Evolutionary conservation across 2,888 invertebrate genomes (phyloP), one percentile per base, ranked within the genome.

Genomic region (Stramonita haemastoma): DNA sequence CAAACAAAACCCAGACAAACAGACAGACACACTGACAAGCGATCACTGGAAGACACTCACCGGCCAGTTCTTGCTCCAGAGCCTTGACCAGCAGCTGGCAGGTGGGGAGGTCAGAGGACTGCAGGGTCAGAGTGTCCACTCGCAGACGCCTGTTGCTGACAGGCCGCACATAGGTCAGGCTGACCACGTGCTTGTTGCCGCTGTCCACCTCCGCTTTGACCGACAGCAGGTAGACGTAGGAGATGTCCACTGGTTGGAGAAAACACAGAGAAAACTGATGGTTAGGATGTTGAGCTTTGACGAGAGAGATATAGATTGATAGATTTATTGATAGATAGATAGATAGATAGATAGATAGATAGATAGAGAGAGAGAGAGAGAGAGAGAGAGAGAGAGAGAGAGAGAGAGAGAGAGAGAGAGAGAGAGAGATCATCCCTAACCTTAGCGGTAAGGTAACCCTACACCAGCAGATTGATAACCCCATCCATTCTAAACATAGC

Each of bases 81-180:
- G 60, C 46, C 57, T 60, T 70, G 46, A 85, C 85, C 85, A 89
- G 73, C 34, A 83, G 60, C 36, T 85, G 56, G 26, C 89, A 89
- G 19, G 84, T 70, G 70, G 34, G 32, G 1, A 56, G 85, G 85
- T 89, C 89, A 13, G 84, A 46, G 22, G 89, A 84, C 46, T 70
- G 84, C 29, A 89, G 73, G 36, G 36, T 85, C 73, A 85, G 36
- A 29, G 85, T 83, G 46, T 73, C 70, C 36, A 89, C 36, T 0
- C 89, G 34, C 46, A 89, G 56, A 5, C 89, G 84, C 13, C 85
- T 29, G 89, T 85, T 89, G 89, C 56, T 70, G 56, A 89, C 89
- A 5, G 66, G 70, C 26, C 57, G 56, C n/a, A 89, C 89, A 70
- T 70, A 89, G 85, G 85, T 73, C n/a, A 89, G 36, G 46, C 22